These are phyloP conservation scores for Diorhabda elongata DNA, from an alignment of 1,140 invertebrate genomes.

Conservation along the genomic window DNA sequence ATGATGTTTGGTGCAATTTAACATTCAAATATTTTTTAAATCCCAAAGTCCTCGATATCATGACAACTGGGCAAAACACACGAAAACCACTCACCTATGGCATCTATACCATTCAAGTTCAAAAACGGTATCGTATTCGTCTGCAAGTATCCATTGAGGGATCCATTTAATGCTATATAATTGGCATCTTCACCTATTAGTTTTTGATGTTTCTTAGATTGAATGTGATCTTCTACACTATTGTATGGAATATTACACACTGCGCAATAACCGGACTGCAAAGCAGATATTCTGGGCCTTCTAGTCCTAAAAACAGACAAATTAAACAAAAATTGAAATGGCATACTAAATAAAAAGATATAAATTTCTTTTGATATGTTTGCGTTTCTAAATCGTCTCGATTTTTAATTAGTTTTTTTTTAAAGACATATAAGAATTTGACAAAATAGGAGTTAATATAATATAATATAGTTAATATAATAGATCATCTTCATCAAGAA, in stretches of 20 bases:
- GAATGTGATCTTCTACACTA: conserved; percentile 61
- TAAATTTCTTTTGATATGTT: no score
- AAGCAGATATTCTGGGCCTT: conserved; percentile 52
- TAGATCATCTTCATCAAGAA: no score
- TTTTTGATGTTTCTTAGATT: conserved; percentile 65
- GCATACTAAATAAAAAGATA: neutral
- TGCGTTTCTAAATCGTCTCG: no score
- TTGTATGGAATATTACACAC: conserved; percentile 69
- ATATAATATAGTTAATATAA: no score
- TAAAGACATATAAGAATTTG: no score
- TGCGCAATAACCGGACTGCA: conserved; percentile 67
- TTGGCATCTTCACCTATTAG: conserved; percentile 68
- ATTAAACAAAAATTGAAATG: neutral
- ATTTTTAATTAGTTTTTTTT: no score
- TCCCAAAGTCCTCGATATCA: no score
- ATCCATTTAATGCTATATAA: conserved; percentile 49
- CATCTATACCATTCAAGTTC: conserved; percentile 42
- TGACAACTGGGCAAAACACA: no score
- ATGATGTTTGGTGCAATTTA: no score
- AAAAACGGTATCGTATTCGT: conserved; percentile 61
- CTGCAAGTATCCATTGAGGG: conserved; percentile 62
- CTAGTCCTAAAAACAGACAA: conserved; percentile 46
- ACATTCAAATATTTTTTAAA: no score
- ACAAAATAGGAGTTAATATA: no score
- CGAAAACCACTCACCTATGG: conserved; percentile 30